Evolutionary conservation across 2,888 invertebrate species (phyloP).

Genomic region (Sminthurides aquaticus): DNA sequence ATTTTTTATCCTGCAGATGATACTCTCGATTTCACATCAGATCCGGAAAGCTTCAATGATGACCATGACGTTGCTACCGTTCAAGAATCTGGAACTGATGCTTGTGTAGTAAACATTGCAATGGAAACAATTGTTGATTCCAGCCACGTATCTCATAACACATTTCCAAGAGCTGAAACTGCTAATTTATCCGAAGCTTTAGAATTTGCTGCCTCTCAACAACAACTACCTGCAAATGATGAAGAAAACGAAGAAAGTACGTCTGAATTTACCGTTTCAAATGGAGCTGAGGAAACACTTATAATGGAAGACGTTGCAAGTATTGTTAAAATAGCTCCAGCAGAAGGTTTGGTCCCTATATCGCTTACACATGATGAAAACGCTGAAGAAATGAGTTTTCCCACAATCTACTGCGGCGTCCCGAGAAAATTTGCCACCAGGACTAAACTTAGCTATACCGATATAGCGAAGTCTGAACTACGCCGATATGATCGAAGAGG

Average conservation of each 20-base stretch:
- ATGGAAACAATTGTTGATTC: too few species aligned
- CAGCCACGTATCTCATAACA: too few species aligned
- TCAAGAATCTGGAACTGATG: too few species aligned
- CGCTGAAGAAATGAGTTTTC: conserved; percentile 27
- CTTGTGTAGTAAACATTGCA: background rate
- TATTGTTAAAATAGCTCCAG: conserved; percentile 22
- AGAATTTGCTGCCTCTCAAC: too few species aligned
- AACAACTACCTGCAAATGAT: too few species aligned
- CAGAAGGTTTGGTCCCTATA: conserved; percentile 22
- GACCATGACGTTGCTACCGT: too few species aligned
- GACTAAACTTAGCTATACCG: conserved; percentile 15
- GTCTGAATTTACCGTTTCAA: too few species aligned
- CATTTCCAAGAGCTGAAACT: too few species aligned
- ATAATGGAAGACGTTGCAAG: background rate
- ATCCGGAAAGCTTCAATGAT: too few species aligned
- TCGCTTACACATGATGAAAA: conserved; percentile 17
- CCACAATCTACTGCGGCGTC: conserved; percentile 27
- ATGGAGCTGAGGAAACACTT: background rate
- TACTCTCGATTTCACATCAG: background rate
- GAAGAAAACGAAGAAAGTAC: too few species aligned
- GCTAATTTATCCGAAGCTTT: too few species aligned
- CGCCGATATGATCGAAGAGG: conserved; percentile 19
- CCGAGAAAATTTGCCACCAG: conserved; percentile 12
- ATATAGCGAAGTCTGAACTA: conserved; percentile 25
- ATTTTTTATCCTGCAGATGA: background rate